These are phyloP conservation scores for Ceratitis capitata DNA, from an alignment of 1,140 invertebrate genomes.

Conservation along the genomic window DNA sequence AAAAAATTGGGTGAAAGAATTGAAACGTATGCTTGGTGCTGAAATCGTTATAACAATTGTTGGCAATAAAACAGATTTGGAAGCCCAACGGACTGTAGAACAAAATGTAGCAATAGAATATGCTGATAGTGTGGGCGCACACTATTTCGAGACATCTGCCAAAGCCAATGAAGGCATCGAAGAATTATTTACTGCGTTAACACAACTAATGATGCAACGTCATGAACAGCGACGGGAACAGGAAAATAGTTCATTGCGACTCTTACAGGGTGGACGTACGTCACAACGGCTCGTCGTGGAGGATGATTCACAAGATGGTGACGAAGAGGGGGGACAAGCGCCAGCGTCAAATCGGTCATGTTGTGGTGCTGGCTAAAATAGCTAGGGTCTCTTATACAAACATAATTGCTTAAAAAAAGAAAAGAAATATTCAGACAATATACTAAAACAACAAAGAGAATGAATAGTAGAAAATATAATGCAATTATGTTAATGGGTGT, in stretches of 20 bases:
- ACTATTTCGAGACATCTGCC: constrained; percentile 94
- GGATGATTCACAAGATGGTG: constrained; percentile 69
- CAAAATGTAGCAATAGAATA: constrained; percentile 88
- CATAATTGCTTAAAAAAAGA: constrained; percentile 20
- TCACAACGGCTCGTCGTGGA: constrained; percentile 54
- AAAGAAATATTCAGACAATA: too few relatives aligned
- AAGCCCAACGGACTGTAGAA: constrained; percentile 86
- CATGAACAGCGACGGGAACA: constrained; percentile 50
- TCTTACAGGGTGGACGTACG: constrained; percentile 60
- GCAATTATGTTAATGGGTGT: constrained; percentile 9
- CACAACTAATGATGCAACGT: constrained; percentile 67
- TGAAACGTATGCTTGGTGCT: constrained; percentile 94
- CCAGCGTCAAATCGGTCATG: constrained; percentile 53
- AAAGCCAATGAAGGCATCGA: constrained; percentile 93
- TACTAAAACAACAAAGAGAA: neutral
- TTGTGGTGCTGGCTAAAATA: constrained; percentile 56
- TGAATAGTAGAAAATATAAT: neutral
- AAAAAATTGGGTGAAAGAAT: constrained; percentile 98
- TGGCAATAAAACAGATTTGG: constrained; percentile 98
- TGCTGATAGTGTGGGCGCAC: constrained; percentile 90
- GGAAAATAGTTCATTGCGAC: constrained; percentile 41
- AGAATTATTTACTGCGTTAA: constrained; percentile 90
- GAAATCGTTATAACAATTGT: constrained; percentile 93
- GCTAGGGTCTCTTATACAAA: neutral
- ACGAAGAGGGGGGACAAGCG: constrained; percentile 57